Conservation (phyloP, 2,888 invertebrate species). For the Papilio demoleus region DNA sequence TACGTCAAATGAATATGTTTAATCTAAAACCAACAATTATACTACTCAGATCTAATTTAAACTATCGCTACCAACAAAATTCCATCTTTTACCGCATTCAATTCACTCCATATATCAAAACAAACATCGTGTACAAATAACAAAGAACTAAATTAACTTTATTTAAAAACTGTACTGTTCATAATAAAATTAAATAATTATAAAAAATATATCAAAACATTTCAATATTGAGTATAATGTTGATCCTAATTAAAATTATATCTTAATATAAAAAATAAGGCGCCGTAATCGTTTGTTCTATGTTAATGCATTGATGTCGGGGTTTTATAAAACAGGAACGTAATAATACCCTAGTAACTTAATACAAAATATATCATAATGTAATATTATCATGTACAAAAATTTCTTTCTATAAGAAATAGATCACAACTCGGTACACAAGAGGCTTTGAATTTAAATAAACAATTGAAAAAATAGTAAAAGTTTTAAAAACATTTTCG, state of each 20-base stretch:
- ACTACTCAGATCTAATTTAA: slow-evolving; percentile 54
- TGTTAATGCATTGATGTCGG: slow-evolving; percentile 10
- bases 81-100: slow-evolving; percentile 45
- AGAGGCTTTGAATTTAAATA: slow-evolving; percentile 45
- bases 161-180: slow-evolving; percentile 5
- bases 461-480: slow-evolving; percentile 39
- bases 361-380: slow-evolving; percentile 1
- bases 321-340: slow-evolving; percentile 14
- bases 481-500: slow-evolving; percentile 46
- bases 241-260: slow-evolving; percentile 13
- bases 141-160: not conserved
- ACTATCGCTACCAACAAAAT: slow-evolving; percentile 52
- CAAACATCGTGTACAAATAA: not conserved
- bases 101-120: slow-evolving; percentile 23
- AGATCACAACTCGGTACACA: slow-evolving; percentile 47
- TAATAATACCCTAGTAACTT: not conserved
- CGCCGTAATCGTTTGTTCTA: slow-evolving; percentile 25
- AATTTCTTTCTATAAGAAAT: slow-evolving; percentile 38
- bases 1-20: slow-evolving; percentile 38
- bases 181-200: slow-evolving; percentile 12
- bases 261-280: not conserved
- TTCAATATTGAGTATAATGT: slow-evolving; percentile 8
- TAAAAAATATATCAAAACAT: slow-evolving; percentile 16
- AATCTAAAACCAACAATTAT: slow-evolving; percentile 39
- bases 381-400: slow-evolving; percentile 17